Evolutionary conservation across 1,140 invertebrate species (phyloP).

Genomic region (Drosophila subpulchrella): DNA sequence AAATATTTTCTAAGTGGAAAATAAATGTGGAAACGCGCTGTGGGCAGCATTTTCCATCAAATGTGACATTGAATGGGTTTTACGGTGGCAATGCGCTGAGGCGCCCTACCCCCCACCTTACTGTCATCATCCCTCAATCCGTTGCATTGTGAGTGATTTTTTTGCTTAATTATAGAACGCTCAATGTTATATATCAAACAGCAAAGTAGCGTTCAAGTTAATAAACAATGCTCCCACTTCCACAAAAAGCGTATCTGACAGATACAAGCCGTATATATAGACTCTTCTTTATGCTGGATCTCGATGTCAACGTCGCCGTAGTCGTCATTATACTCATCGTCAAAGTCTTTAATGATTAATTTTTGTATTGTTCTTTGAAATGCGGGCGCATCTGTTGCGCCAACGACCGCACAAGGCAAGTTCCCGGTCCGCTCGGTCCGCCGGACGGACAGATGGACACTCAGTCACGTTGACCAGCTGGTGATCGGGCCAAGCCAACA

Average conservation of each 20-base stretch:
- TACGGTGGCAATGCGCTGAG: conserved; percentile 47
- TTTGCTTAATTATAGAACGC: conserved; percentile 57
- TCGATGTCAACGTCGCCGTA: conserved; percentile 58
- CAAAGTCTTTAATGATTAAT: conserved; percentile 77
- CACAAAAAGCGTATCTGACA: conserved; percentile 47
- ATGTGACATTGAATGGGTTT: conserved; percentile 52
- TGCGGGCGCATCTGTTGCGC: conserved; percentile 74
- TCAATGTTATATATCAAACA: conserved; percentile 66
- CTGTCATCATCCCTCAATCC: conserved; percentile 34
- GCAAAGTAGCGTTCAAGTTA: conserved; percentile 55
- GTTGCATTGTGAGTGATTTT: conserved; percentile 49
- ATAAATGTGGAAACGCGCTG: conserved; percentile 34
- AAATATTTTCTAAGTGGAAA: conserved; percentile 67
- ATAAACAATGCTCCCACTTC: conserved; percentile 58
- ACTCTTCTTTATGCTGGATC: conserved; percentile 47
- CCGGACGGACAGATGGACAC: conserved; percentile 18
- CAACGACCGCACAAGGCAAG: conserved; percentile 65
- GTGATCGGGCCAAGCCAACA: conserved; percentile 46
- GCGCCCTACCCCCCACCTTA: conserved; percentile 16
- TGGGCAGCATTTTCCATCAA: conserved; percentile 66
- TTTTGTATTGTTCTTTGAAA: conserved; percentile 74
- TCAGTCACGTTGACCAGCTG: conserved; percentile 41
- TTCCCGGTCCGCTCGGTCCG: conserved; percentile 3
- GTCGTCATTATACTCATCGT: conserved; percentile 50
- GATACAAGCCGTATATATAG: conserved; percentile 30